Base-by-base conservation (phyloP, 1,140 invertebrate species). In the Drosophila ogumai region DNA sequence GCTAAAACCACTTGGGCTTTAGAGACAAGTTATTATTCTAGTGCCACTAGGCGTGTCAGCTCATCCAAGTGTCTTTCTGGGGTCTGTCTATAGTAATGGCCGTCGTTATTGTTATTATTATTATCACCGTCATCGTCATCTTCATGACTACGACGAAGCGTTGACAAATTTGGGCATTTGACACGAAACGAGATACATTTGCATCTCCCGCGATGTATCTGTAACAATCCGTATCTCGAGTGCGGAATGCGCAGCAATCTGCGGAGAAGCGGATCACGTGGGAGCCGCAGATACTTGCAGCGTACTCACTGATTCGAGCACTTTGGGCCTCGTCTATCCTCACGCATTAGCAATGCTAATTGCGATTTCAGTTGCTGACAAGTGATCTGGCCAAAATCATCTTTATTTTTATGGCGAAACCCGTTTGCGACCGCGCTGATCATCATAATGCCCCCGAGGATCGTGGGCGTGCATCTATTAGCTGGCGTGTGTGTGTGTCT, bases 381-480 rank as follows among this genome's bases (percentile, higher is more conserved):
- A 84, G 77, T 84, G 81, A 84, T 84, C 72, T 63, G 67, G 63
- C 73, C 67, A 85, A 85, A 85, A 86, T 85, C 82, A 86, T 86
- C 82, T 79, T 79, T 86, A 79, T 81, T 79, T 82, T 90, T 87
- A 87, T 88, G 82, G 74, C 67, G 43, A 85, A 86, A 86, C 82
- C 67, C 36, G 82, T 86, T 86, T 87, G 19, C 47, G 32, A 22
- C 17, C 31, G 75, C 36, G 61, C 41, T 40, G 41, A 74, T 76
- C 63, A 75, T 66, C 41, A 34, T 43, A 31, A 63, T 77, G 46
- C 47, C 49, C 50, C 75, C 49, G 63, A 64, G 36, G 58, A 59
- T 75, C 85, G 85, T 88, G 85, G 85, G 85, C 85, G 85, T 88
- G 85, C 85, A 90, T 88, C 74, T 82, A 90, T 90, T 84, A 90